These are phyloP conservation scores for Chaitophorus viminalis DNA, from an alignment of 2,888 invertebrate genomes.

Conservation along the genomic window DNA sequence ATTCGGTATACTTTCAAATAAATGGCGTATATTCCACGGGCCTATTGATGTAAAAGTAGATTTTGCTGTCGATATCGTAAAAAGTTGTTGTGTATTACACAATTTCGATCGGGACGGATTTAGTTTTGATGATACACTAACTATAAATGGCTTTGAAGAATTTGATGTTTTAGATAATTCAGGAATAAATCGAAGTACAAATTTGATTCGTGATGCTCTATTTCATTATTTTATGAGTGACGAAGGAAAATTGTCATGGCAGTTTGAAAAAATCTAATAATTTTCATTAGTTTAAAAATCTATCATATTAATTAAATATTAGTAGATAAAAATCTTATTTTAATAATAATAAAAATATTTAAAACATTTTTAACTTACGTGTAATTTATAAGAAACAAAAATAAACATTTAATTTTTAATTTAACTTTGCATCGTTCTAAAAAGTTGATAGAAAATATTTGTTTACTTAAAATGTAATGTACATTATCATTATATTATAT, in stretches of 20 bases:
- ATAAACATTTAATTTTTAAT: slow-evolving; percentile 40
- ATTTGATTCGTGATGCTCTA: slow-evolving; percentile 49
- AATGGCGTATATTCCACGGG: too few species aligned
- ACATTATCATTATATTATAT: slow-evolving; percentile 13
- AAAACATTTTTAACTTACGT: neutral
- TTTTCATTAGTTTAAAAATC: neutral
- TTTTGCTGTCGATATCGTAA: slow-evolving; percentile 65
- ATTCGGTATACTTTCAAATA: too few species aligned
- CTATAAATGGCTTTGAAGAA: slow-evolving; percentile 64
- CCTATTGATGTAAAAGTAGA: slow-evolving; percentile 65
- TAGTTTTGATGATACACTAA: slow-evolving; percentile 63
- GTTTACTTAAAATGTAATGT: slow-evolving; percentile 22
- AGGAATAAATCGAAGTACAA: slow-evolving; percentile 40
- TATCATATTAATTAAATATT: slow-evolving; percentile 41
- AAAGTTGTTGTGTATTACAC: slow-evolving; percentile 65
- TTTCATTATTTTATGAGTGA: slow-evolving; percentile 56
- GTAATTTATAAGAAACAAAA: slow-evolving; percentile 38
- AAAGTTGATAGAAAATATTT: neutral
- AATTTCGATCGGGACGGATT: slow-evolving; percentile 64
- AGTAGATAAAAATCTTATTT: slow-evolving; percentile 39
- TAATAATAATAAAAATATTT: slow-evolving; percentile 36
- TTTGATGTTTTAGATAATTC: slow-evolving; percentile 64
- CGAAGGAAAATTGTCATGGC: slow-evolving; percentile 45
- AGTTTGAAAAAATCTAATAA: slow-evolving; percentile 42
- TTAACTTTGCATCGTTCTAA: slow-evolving; percentile 11